These are phyloP conservation scores for Brachyistius frenatus DNA, from an alignment of 2,113 vertebrate genomes.

Conservation along the genomic window DNA sequence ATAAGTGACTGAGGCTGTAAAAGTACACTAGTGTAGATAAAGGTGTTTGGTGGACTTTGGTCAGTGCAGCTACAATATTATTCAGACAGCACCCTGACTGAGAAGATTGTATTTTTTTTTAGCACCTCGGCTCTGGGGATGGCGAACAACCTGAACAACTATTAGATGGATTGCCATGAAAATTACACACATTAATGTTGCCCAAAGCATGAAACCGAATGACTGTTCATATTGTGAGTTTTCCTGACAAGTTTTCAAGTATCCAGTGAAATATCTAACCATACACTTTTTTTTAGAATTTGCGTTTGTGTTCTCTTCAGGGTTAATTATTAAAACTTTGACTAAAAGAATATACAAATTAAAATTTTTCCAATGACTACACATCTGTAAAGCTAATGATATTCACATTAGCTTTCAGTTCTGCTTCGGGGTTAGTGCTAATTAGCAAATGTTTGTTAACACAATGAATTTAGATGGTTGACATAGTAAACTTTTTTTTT, in stretches of 20 bases:
- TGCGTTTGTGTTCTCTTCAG: too few relatives aligned
- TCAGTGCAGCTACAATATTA: background rate
- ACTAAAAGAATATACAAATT: too few relatives aligned
- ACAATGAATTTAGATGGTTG: too few relatives aligned
- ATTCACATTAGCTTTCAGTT: too few relatives aligned
- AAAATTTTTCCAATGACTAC: too few relatives aligned
- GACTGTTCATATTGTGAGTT: background rate
- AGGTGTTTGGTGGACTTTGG: conserved; percentile 64
- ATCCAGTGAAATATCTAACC: too few relatives aligned
- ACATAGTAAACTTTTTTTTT: too few relatives aligned
- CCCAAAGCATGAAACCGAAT: background rate
- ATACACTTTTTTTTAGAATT: too few relatives aligned
- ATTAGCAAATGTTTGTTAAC: too few relatives aligned
- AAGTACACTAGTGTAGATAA: conserved; percentile 40
- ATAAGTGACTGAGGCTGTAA: conserved; percentile 50
- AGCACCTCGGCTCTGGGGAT: background rate
- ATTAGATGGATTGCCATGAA: background rate
- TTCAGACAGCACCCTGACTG: background rate
- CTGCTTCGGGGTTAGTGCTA: too few relatives aligned
- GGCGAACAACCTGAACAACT: background rate
- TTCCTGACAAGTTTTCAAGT: too few relatives aligned
- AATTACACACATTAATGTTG: background rate
- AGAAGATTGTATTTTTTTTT: background rate
- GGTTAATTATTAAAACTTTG: too few relatives aligned
- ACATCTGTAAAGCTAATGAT: background rate